Percentiles rank a stretch among this genome's conserved stretches.
Evolutionary conservation across 1,140 invertebrate species (phyloP).

Genomic region (Wasmannia auropunctata): DNA sequence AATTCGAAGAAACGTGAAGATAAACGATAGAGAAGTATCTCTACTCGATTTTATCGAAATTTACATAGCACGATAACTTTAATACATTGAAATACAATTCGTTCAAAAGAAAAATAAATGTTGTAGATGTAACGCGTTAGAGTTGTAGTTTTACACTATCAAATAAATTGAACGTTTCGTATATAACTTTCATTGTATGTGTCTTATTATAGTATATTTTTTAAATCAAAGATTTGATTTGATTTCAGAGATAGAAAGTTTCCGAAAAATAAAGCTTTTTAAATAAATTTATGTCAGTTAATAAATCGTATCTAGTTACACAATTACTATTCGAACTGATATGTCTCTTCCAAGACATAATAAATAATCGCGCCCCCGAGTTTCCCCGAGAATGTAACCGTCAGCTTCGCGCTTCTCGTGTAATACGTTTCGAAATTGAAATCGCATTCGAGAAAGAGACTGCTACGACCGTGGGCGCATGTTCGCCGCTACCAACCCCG

Average conservation of each 20-base stretch:
- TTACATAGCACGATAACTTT: not conserved
- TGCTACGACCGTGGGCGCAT: not conserved
- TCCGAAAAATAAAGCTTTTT: not conserved
- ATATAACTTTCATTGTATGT: no score
- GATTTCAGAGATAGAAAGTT: not conserved
- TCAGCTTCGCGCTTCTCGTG: not conserved
- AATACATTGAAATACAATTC: not conserved
- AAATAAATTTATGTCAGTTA: not conserved
- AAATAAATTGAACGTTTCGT: not conserved
- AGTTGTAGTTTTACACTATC: not conserved
- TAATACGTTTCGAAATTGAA: constrained; percentile 52
- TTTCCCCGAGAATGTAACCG: constrained; percentile 9
- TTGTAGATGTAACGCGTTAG: not conserved
- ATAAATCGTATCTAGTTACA: not conserved
- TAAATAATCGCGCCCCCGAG: not conserved
- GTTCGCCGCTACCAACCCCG: constrained; percentile 11
- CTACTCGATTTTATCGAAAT: not conserved
- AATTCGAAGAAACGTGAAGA: constrained; percentile 47
- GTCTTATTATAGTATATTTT: not conserved
- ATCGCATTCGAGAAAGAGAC: constrained; percentile 47
- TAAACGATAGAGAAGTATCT: constrained; percentile 2
- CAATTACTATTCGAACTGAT: not conserved
- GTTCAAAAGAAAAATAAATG: not conserved
- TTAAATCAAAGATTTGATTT: not conserved
- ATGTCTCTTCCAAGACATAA: not conserved